Conservation (phyloP, 2,797 vertebrate species). For the Threskiornis aethiopicus region DNA sequence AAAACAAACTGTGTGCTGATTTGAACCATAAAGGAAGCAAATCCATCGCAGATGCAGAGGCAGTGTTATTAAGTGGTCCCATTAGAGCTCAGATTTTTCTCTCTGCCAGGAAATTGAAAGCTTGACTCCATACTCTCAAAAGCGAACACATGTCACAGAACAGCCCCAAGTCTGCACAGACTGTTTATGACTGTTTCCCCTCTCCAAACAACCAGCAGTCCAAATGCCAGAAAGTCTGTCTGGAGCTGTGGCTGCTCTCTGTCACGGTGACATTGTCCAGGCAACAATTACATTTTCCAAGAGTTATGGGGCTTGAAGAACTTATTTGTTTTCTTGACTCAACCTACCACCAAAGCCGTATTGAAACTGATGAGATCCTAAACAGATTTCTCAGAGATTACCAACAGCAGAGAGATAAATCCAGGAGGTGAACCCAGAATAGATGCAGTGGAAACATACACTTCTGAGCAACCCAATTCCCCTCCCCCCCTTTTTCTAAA, state of each 20-base stretch:
- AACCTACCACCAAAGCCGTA: background rate
- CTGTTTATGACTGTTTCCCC: background rate
- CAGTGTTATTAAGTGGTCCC: background rate
- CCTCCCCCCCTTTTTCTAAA: fast-evolving
- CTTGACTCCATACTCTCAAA: conserved; percentile 10
- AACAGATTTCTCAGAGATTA: background rate
- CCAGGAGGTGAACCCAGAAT: background rate
- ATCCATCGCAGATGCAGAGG: conserved; percentile 1
- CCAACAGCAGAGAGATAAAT: background rate
- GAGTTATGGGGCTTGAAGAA: background rate
- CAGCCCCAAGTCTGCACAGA: background rate
- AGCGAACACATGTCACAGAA: conserved; percentile 41
- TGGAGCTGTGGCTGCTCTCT: background rate
- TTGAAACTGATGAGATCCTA: background rate
- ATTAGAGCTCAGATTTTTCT: background rate
- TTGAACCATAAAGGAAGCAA: background rate
- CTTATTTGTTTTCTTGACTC: background rate
- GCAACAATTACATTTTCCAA: background rate
- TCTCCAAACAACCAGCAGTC: background rate
- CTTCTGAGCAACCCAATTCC: background rate
- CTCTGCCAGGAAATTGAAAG: conserved; percentile 15
- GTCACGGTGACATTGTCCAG: background rate
- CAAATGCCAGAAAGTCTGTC: background rate
- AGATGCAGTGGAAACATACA: background rate
- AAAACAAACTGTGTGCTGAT: background rate